Conservation (phyloP, 2,888 invertebrate species). For the Cylloceria caligata region DNA sequence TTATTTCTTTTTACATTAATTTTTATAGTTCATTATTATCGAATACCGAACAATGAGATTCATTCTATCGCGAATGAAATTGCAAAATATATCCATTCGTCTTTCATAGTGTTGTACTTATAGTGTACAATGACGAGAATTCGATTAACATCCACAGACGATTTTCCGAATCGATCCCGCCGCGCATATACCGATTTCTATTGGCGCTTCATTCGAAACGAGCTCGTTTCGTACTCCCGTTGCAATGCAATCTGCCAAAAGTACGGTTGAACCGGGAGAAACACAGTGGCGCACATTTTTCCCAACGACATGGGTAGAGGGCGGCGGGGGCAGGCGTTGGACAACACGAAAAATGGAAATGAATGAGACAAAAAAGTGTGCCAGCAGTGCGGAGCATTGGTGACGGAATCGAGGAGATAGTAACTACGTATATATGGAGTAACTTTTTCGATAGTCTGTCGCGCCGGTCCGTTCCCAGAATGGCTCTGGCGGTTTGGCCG, state of each 20-base stretch:
- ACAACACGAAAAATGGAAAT: slow-evolving; percentile 49
- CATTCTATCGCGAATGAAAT: not conserved
- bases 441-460: slow-evolving; percentile 59
- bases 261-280: slow-evolving; percentile 37
- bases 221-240: slow-evolving; percentile 25
- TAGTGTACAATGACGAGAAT: slow-evolving; percentile 5
- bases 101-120: not conserved
- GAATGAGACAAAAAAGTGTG: slow-evolving; percentile 58
- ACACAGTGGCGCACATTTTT: slow-evolving; percentile 24
- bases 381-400: slow-evolving; percentile 55
- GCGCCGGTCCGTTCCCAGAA: slow-evolving; percentile 45
- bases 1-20: not conserved
- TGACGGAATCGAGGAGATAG: slow-evolving; percentile 49
- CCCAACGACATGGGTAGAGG: not conserved
- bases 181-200: not conserved
- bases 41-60: not conserved
- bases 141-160: slow-evolving; percentile 2
- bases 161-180: slow-evolving; percentile 6
- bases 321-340: not conserved
- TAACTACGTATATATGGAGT: slow-evolving; percentile 38
- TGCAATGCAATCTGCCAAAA: slow-evolving; percentile 35
- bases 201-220: slow-evolving; percentile 20
- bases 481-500: slow-evolving; percentile 38
- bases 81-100: not conserved
- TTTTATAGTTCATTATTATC: not conserved